A percentile compares a stretch with the other conserved stretches of the same genome.
Evolutionary conservation across 2,888 invertebrate genomes (phyloP).

Genomic region (Lasioglossum vierecki): DNA sequence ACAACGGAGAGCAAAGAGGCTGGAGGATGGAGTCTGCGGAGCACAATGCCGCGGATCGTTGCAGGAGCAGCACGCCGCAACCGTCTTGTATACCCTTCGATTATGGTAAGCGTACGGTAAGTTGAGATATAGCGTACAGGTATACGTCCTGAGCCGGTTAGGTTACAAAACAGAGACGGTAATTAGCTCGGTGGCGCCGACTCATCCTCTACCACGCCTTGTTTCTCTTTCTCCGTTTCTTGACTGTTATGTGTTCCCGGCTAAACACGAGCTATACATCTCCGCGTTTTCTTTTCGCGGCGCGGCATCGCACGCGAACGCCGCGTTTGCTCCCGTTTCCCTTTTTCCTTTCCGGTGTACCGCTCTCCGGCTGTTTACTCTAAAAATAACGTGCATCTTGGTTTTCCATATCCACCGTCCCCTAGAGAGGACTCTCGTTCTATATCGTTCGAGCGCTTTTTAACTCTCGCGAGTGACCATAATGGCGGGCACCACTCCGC

Average conservation of each 20-base stretch:
- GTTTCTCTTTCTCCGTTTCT: slow-evolving; percentile 37
- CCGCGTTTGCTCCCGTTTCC: neutral
- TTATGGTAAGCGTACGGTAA: slow-evolving; percentile 75
- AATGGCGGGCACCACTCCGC: slow-evolving; percentile 39
- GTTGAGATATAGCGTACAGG: slow-evolving; percentile 70
- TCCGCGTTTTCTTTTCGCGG: slow-evolving; percentile 18
- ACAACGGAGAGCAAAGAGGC: slow-evolving; percentile 2
- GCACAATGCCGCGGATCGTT: slow-evolving; percentile 65
- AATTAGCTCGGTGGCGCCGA: slow-evolving; percentile 77
- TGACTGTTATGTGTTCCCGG: slow-evolving; percentile 34
- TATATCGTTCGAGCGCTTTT: slow-evolving; percentile 32
- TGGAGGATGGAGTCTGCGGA: slow-evolving; percentile 41
- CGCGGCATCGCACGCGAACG: neutral
- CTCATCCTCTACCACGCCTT: slow-evolving; percentile 51
- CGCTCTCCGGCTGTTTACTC: slow-evolving; percentile 39
- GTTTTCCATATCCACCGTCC: slow-evolving; percentile 8
- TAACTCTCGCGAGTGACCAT: slow-evolving; percentile 42
- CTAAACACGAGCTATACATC: slow-evolving; percentile 36
- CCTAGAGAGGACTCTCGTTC: slow-evolving; percentile 4
- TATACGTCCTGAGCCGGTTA: slow-evolving; percentile 72
- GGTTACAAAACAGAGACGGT: slow-evolving; percentile 79
- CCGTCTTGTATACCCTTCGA: slow-evolving; percentile 63
- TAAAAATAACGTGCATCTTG: slow-evolving; percentile 21
- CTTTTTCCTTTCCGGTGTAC: slow-evolving; percentile 38
- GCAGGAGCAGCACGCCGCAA: slow-evolving; percentile 29